A percentile compares a stretch with the other conserved stretches of the same genome.
Conservation (phyloP, 1,140 invertebrate species). For the Drosophila grimshawi region DNA sequence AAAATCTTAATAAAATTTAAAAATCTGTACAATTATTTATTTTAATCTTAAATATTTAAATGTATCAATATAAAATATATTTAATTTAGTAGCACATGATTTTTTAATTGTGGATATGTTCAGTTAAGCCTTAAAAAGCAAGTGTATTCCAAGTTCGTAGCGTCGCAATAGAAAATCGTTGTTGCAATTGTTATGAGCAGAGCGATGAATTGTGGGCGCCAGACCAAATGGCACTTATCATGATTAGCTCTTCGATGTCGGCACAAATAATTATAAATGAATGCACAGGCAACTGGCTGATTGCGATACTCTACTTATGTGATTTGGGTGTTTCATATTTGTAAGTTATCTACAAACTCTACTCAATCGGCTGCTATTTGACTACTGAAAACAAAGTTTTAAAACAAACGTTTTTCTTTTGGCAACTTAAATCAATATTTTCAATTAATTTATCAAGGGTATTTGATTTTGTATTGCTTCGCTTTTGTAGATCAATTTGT, state of each 20-base stretch:
- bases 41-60: too few relatives aligned
- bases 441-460: not conserved
- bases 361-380: too few relatives aligned
- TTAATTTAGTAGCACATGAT: not conserved
- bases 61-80: not conserved
- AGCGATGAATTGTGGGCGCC: slow-evolving; percentile 14
- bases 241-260: slow-evolving; percentile 63
- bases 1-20: too few relatives aligned
- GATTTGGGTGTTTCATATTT: not conserved
- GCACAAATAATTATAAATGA: slow-evolving; percentile 68
- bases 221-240: slow-evolving; percentile 47
- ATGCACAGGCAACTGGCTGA: slow-evolving; percentile 44
- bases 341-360: too few relatives aligned
- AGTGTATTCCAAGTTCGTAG: slow-evolving; percentile 1
- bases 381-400: too few relatives aligned
- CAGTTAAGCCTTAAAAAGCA: not conserved
- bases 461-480: not conserved
- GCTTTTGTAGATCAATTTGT: not conserved
- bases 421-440: not conserved
- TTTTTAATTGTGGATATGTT: not conserved
- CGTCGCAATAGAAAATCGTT: not conserved
- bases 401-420: not conserved
- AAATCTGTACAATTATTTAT: too few relatives aligned
- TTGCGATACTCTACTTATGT: not conserved
- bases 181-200: not conserved